Percentiles rank a stretch among this genome's conserved stretches.
Conservation (phyloP, 1,140 invertebrate genomes). For the Conus ventricosus region DNA sequence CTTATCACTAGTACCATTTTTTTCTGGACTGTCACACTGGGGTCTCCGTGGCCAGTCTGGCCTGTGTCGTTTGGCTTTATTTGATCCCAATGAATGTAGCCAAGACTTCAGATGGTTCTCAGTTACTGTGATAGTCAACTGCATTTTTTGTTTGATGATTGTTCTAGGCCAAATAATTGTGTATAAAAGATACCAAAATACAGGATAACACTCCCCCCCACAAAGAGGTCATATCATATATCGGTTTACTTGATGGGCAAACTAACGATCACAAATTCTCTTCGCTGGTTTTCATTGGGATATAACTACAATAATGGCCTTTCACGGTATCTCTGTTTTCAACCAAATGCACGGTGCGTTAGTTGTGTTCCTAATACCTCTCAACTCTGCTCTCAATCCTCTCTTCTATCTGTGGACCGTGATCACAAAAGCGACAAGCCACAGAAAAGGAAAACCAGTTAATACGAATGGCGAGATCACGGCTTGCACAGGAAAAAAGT, state of each 20-base stretch:
- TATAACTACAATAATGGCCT: constrained; percentile 41
- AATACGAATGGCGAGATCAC: too few relatives aligned
- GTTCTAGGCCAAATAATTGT: constrained; percentile 49
- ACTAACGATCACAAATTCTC: constrained; percentile 44
- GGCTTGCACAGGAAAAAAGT: too few relatives aligned
- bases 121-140: constrained; percentile 51
- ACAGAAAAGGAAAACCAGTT: too few relatives aligned
- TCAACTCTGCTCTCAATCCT: too few relatives aligned
- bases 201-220: constrained; percentile 11
- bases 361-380: too few relatives aligned
- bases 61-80: constrained; percentile 53
- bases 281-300: constrained; percentile 54
- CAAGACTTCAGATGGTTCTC: constrained; percentile 44
- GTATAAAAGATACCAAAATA: constrained; percentile 31
- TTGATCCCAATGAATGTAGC: constrained; percentile 26
- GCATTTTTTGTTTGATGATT: constrained; percentile 44
- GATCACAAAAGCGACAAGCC: too few relatives aligned
- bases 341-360: too few relatives aligned
- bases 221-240: constrained; percentile 16
- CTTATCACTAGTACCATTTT: constrained; percentile 42
- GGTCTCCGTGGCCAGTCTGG: constrained; percentile 48
- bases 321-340: too few relatives aligned
- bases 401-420: too few relatives aligned
- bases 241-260: constrained; percentile 43
- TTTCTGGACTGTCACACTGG: constrained; percentile 42